A percentile compares a stretch with the other conserved stretches of the same genome.
These are phyloP conservation scores for Drosophila kokeensis DNA, from an alignment of 2,888 invertebrate species.

Conservation along the genomic window DNA sequence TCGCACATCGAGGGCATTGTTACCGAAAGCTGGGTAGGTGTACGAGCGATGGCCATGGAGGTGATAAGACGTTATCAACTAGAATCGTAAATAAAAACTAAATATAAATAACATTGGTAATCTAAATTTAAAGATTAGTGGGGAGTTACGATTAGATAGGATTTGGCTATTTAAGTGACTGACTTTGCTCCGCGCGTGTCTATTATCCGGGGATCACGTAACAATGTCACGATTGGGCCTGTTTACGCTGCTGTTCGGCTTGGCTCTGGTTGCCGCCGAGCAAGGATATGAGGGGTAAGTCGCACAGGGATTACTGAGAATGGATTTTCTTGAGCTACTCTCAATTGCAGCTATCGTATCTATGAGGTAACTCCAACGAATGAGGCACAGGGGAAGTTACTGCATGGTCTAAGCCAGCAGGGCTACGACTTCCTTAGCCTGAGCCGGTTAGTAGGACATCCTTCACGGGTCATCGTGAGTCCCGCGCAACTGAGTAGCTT, in stretches of 20 bases:
- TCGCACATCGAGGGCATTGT: conserved; percentile 79
- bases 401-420: conserved; percentile 54
- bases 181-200: conserved; percentile 26
- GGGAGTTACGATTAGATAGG: conserved; percentile 54
- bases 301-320: background rate
- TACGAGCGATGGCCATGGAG: conserved; percentile 79
- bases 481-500: conserved; percentile 66
- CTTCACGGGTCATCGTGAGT: conserved; percentile 73
- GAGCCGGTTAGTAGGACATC: conserved; percentile 50
- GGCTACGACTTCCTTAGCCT: conserved; percentile 77
- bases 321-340: background rate
- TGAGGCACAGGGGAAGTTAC: conserved; percentile 51
- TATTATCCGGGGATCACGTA: conserved; percentile 18
- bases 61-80: conserved; percentile 59
- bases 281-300: conserved; percentile 54
- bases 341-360: conserved; percentile 72
- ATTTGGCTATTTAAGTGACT: conserved; percentile 54
- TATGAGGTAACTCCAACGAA: conserved; percentile 69
- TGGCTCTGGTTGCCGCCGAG: conserved; percentile 42
- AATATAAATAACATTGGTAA: background rate
- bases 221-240: conserved; percentile 54
- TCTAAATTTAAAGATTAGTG: conserved; percentile 42
- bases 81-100: conserved; percentile 43
- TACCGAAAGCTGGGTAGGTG: conserved; percentile 86
- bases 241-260: conserved; percentile 42